Conservation (phyloP, 2,113 vertebrate genomes). For the Ammospiza nelsoni region DNA sequence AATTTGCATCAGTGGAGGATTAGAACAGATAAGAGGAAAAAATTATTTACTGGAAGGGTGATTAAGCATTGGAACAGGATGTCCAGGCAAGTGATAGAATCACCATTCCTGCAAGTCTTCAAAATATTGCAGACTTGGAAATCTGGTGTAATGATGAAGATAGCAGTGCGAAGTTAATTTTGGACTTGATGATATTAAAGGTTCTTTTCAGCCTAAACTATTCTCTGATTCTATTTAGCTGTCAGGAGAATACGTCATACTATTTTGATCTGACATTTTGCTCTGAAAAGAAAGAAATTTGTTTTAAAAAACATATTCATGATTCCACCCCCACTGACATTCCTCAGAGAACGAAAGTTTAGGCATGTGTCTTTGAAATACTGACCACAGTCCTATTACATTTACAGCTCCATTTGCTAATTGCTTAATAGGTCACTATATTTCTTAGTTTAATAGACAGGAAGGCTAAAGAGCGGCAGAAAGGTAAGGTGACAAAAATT, state of each 20-base stretch:
- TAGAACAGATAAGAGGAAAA: background rate
- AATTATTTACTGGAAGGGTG: background rate
- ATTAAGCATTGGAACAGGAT: background rate
- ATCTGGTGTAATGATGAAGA: background rate
- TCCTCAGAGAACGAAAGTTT: slow-evolving; percentile 27
- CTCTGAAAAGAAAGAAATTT: slow-evolving; percentile 17
- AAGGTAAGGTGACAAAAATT: background rate
- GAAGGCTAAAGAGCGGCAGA: background rate
- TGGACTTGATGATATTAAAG: background rate
- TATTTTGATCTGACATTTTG: slow-evolving; percentile 48
- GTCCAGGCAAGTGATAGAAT: background rate
- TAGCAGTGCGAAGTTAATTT: background rate
- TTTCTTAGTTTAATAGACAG: background rate
- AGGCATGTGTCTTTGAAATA: background rate
- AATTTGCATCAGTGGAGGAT: background rate
- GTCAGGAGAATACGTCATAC: slow-evolving; percentile 17
- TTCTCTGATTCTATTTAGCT: background rate
- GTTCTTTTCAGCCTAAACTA: background rate
- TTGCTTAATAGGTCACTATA: background rate
- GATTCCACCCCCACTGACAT: background rate
- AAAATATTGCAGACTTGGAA: background rate
- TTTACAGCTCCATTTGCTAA: background rate
- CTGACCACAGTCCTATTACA: background rate
- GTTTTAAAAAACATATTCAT: background rate
- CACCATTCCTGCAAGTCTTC: background rate